Base-by-base conservation (phyloP, 64 coral and sea anemone species). In the Stichodactyla helianthus region DNA sequence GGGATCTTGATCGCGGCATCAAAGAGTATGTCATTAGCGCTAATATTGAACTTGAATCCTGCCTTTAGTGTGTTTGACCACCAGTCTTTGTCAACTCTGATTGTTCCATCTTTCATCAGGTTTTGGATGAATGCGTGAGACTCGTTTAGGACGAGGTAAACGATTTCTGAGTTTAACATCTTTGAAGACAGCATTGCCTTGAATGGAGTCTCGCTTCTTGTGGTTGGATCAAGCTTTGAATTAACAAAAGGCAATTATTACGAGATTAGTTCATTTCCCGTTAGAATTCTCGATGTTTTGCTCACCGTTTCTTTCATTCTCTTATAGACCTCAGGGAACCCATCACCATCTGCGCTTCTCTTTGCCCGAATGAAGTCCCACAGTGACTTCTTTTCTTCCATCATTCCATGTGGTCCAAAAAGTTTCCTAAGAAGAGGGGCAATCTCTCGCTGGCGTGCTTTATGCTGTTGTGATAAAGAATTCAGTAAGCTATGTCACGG, bases 271-370 rank as follows among this genome's bases (percentile, higher is more conserved):
- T 44, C 35, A 44, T 44, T 44, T 44, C 2, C 35, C 35, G 35
- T 44, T 44, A 44, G 35, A 44, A 44, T 44, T 3, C 1, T 44
- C 35, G 1, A n/a, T 44, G 35, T 10, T 52, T 4, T 35, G 53
- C 50, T 82, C 10, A 82, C 79, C 79, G 20, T 82, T 82, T 82
- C 15, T 57, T 82, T 82, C 79, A 82, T 82, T 57, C 79, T 53
- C 51, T 82, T 53, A 50, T 82, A 82, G 25, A 82, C 51, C 1
- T 82, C 79, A 55, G 79, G 79, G 50, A 82, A 82, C 23, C 79
- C 79, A 10, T 82, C 79, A 14, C 6, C 5, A 53, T 20, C 79
- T 9, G 50, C 79, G 12, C 79, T 82, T n/a, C 79, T 53, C 27
- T 82, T 82, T 1, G 13, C 51, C 17, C 79, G 79, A 53, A 82